Percentiles rank a stretch among this genome's conserved stretches.
These are phyloP conservation scores for Lepetodrilus schrolli DNA, from an alignment of 2,888 invertebrate genomes.

Conservation along the genomic window DNA sequence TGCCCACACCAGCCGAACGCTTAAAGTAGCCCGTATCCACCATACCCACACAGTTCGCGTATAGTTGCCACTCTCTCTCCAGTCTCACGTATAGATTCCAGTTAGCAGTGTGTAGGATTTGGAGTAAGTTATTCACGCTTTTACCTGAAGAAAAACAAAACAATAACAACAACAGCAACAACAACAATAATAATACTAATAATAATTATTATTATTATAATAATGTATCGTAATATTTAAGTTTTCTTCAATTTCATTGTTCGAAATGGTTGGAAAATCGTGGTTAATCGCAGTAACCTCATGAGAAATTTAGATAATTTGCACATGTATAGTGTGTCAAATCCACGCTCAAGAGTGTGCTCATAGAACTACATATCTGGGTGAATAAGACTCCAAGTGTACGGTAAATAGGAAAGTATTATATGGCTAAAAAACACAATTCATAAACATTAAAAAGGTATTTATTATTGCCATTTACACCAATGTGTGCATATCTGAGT, in stretches of 20 bases:
- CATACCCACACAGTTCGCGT: conserved; percentile 52
- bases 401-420: too few relatives aligned
- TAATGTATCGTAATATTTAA: too few relatives aligned
- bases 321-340: too few relatives aligned
- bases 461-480: neutral
- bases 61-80: conserved; percentile 44
- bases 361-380: too few relatives aligned
- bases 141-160: conserved; percentile 14
- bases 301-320: too few relatives aligned
- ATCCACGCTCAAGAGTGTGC: too few relatives aligned
- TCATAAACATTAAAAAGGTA: neutral
- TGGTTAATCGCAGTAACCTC: too few relatives aligned
- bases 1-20: conserved; percentile 36
- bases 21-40: conserved; percentile 59
- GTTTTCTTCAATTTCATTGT: too few relatives aligned
- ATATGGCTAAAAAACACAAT: neutral
- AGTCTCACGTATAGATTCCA: conserved; percentile 33
- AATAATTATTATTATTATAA: neutral
- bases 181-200: too few relatives aligned
- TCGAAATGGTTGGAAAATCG: too few relatives aligned
- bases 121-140: conserved; percentile 17
- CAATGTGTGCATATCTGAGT: too few relatives aligned
- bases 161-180: neutral
- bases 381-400: too few relatives aligned
- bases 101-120: conserved; percentile 10